Percentiles rank a stretch among this genome's conserved stretches.
These are phyloP conservation scores for Drosophila lacicola DNA, from an alignment of 2,888 invertebrate genomes.

Conservation along the genomic window DNA sequence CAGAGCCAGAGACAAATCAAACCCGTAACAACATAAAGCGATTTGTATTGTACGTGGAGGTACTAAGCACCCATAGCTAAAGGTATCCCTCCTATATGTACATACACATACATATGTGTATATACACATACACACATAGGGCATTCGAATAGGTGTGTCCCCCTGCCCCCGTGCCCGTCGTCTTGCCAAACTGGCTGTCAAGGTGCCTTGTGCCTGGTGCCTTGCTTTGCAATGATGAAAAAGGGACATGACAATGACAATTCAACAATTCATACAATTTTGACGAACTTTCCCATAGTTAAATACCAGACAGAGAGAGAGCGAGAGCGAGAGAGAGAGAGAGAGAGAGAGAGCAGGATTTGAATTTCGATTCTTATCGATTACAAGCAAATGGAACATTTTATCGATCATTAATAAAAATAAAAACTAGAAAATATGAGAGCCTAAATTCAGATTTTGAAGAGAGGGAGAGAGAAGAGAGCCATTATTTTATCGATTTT, in stretches of 20 bases:
- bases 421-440: no score
- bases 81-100: not conserved
- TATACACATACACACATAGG: not conserved
- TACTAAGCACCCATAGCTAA: constrained; percentile 26
- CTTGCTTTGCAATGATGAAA: constrained; percentile 6
- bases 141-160: constrained; percentile 16
- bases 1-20: not conserved
- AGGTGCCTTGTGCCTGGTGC: not conserved
- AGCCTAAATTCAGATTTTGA: no score
- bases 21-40: constrained; percentile 12
- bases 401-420: no score
- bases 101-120: not conserved
- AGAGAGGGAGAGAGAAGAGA: no score
- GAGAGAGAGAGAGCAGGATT: no score
- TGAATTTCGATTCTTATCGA: no score
- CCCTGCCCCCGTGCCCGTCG: constrained; percentile 2
- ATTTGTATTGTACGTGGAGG: constrained; percentile 30
- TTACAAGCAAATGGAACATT: no score
- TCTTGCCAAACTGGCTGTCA: constrained; percentile 1
- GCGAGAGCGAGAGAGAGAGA: no score
- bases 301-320: not conserved
- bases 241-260: constrained; percentile 27
- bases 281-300: constrained; percentile 14
- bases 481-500: no score
- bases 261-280: not conserved